Evolutionary conservation across 2,888 invertebrate genomes (phyloP).

Genomic region (Leucophenga montana): DNA sequence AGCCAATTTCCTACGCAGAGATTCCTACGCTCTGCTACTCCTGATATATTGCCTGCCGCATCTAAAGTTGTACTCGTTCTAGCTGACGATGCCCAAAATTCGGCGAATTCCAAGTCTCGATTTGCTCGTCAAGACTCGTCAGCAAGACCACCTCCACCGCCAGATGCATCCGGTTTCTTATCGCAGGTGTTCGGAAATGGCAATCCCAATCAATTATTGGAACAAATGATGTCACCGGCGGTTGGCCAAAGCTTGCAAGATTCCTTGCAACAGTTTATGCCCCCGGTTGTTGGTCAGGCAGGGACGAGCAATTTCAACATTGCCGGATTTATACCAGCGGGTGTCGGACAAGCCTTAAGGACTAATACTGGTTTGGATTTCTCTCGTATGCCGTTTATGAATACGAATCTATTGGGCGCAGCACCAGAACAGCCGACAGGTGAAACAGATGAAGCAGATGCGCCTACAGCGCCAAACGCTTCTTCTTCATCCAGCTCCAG

Average conservation of each 20-base stretch:
- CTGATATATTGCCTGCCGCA: conserved; percentile 44
- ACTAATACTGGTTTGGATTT: background rate
- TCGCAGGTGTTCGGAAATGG: background rate
- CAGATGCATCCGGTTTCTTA: background rate
- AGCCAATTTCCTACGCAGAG: conserved; percentile 51
- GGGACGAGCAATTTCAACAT: background rate
- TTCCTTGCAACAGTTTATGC: background rate
- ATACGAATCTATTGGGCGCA: background rate
- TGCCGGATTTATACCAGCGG: background rate
- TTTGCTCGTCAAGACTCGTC: conserved; percentile 45
- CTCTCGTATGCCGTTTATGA: background rate
- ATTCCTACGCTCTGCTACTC: conserved; percentile 45
- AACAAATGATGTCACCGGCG: too few species aligned
- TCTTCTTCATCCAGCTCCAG: background rate
- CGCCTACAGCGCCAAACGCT: background rate
- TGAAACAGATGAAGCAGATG: background rate
- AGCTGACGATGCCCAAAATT: conserved; percentile 54
- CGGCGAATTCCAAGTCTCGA: conserved; percentile 38
- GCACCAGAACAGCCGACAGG: background rate
- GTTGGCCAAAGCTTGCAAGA: conserved; percentile 16
- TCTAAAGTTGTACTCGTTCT: conserved; percentile 66
- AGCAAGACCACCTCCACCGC: background rate
- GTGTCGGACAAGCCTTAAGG: background rate
- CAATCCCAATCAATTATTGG: background rate
- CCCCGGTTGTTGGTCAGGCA: background rate